A percentile compares a stretch with the other conserved stretches of the same genome.
Conservation (phyloP, 2,113 vertebrate species). For the Rhabdomys dilectus region DNA sequence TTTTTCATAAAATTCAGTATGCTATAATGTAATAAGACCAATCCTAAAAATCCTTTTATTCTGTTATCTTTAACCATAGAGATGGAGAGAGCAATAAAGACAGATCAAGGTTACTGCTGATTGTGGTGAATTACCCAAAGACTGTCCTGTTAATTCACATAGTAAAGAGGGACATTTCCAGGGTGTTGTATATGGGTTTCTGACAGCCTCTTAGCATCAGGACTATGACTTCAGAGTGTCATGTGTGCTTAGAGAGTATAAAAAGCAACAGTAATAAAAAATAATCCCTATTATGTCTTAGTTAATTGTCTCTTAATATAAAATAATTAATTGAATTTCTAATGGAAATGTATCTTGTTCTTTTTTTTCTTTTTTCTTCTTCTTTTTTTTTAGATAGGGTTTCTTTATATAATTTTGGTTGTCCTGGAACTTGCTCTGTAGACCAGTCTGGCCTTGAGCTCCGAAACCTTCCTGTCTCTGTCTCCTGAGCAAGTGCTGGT, state of each 20-base stretch:
- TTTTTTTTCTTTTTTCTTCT: not conserved
- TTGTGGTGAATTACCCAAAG: conserved; percentile 38
- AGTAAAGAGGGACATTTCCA: conserved; percentile 43
- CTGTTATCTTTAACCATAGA: conserved; percentile 55
- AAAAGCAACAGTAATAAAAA: conserved; percentile 78
- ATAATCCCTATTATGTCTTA: conserved; percentile 59
- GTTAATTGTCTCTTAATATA: conserved; percentile 79
- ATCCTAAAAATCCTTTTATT: conserved; percentile 42
- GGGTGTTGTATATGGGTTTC: conserved; percentile 57
- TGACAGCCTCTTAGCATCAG: conserved; percentile 32
- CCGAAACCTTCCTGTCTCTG: not conserved
- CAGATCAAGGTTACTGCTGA: conserved; percentile 41
- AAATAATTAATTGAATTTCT: conserved; percentile 79
- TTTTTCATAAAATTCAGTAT: conserved; percentile 3
- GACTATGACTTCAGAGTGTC: conserved; percentile 59
- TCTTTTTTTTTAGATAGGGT: not conserved
- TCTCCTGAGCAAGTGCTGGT: not conserved
- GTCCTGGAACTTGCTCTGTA: not conserved
- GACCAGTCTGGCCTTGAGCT: not conserved
- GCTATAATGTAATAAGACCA: conserved; percentile 50
- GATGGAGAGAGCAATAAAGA: not conserved
- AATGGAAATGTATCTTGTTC: conserved; percentile 75
- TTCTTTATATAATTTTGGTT: not conserved
- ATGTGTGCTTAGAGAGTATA: conserved; percentile 58
- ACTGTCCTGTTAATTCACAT: conserved; percentile 58